These are phyloP conservation scores for Lacanobia wlatinum DNA, from an alignment of 2,888 invertebrate genomes.

Conservation along the genomic window DNA sequence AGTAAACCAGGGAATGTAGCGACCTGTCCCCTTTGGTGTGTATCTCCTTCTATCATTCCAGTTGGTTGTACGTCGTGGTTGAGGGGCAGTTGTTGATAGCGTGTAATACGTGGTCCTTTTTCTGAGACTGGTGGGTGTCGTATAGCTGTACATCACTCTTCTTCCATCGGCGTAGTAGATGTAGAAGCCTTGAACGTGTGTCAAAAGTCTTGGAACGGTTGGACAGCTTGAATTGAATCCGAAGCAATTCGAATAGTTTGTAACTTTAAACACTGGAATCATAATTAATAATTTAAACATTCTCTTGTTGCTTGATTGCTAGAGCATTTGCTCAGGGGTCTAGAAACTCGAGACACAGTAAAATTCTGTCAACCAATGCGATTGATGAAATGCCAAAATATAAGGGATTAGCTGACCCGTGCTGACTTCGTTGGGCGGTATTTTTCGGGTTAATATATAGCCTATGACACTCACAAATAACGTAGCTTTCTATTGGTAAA, in stretches of 20 bases:
- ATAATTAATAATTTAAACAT: not conserved
- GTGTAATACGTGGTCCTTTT: not conserved
- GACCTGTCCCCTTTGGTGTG: constrained; percentile 54
- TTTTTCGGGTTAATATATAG: no score
- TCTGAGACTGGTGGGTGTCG: not conserved
- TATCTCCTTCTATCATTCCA: constrained; percentile 65
- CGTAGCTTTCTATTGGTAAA: no score
- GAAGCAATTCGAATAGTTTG: constrained; percentile 50
- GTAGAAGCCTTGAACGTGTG: constrained; percentile 40
- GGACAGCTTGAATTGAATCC: constrained; percentile 19
- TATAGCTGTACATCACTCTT: constrained; percentile 6
- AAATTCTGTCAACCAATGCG: no score
- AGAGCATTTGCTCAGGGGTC: not conserved
- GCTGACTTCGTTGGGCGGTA: no score
- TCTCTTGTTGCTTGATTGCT: not conserved
- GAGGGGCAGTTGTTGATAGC: not conserved
- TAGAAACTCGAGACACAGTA: not conserved
- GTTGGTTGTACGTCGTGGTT: not conserved
- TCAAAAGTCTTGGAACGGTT: constrained; percentile 18
- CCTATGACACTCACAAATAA: no score
- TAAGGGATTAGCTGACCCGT: no score
- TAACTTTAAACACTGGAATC: constrained; percentile 34
- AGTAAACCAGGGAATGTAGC: constrained; percentile 9
- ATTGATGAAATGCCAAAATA: no score
- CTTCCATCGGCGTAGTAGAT: constrained; percentile 44